Evolutionary conservation across 2,797 vertebrate species (phyloP), one percentile per base, ranked within the genome.

Genomic region (Allobates femoralis): DNA sequence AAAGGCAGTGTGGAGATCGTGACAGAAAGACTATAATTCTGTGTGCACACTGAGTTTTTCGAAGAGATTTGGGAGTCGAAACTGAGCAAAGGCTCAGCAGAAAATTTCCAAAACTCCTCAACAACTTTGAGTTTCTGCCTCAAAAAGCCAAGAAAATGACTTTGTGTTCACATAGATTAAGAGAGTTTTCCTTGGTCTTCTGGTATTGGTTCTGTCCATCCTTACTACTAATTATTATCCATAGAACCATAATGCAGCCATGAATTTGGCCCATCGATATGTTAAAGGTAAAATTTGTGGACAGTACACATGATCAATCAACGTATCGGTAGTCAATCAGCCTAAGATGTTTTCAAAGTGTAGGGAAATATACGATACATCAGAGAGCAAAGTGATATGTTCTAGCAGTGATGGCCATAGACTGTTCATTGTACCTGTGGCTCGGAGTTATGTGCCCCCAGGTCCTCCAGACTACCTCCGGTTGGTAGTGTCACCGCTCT

Each of bases 391-490:
- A 5, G 14, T 34, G 19, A 64, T 19, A 56, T 58, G 56, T 60
- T 58, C 32, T 10, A 79, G 14, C 14, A 21, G 10, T 3, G 28
- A 78, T 32, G 41, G 11, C 28, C 46, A 53, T 32, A 19, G 26
- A 37, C 26, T 26, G n/a, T 3, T 53, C 46, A 69, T 53, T n/a
- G 73, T 46, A 83, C 71, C 60, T 46, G 85, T 14, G 46, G 26
- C 1, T 87, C 86, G 26, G 55, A 34, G 41, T 21, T 71, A 30
- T 79, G 41, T 7, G 37, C 82, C 14, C 86, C 86, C 26, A 87
- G 77, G 67, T 87, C 86, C 55, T 87, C 86, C 19, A 87, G 55
- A 19, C 86, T 87, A n/a, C 76, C 81, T 51, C 86, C 82, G 32
- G 76, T 60, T 67, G 82, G 86, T 28, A 79, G 46, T 11, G 81